Conservation (phyloP, 1,140 invertebrate species). For the Sitodiplosis mosellana region DNA sequence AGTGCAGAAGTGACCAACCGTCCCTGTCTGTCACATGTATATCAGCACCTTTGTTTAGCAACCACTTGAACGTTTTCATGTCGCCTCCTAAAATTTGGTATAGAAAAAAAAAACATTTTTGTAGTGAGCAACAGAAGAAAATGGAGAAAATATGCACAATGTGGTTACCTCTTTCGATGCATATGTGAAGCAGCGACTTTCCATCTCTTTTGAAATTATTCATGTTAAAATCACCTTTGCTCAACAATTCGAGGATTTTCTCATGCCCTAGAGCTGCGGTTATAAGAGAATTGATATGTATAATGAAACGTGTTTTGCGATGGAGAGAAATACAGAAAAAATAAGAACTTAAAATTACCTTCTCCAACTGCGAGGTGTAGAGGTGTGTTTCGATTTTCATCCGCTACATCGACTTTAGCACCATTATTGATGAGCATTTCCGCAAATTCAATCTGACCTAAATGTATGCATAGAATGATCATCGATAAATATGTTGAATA, state of each 20-base stretch:
- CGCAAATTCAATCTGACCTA: background rate
- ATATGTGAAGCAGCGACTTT: background rate
- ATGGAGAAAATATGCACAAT: background rate
- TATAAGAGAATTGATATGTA: background rate
- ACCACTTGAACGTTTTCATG: background rate
- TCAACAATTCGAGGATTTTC: conserved; percentile 1
- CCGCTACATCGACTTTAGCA: background rate
- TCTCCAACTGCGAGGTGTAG: background rate
- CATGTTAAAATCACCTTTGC: background rate
- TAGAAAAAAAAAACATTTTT: too few species aligned
- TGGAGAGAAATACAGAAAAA: too few species aligned
- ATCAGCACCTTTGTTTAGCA: background rate
- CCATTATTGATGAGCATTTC: background rate
- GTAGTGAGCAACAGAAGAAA: background rate
- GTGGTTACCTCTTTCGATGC: background rate
- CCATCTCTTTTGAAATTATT: background rate
- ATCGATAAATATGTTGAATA: background rate
- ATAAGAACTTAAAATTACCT: background rate
- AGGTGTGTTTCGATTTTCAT: background rate
- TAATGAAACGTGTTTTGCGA: background rate
- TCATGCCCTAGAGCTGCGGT: background rate
- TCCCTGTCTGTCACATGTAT: background rate
- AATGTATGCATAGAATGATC: background rate
- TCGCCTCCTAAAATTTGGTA: background rate
- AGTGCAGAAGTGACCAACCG: background rate